phyloP scores from a whole-genome alignment of 2,113 vertebrate genomes.

The Alaudala cheleensis region DNA sequence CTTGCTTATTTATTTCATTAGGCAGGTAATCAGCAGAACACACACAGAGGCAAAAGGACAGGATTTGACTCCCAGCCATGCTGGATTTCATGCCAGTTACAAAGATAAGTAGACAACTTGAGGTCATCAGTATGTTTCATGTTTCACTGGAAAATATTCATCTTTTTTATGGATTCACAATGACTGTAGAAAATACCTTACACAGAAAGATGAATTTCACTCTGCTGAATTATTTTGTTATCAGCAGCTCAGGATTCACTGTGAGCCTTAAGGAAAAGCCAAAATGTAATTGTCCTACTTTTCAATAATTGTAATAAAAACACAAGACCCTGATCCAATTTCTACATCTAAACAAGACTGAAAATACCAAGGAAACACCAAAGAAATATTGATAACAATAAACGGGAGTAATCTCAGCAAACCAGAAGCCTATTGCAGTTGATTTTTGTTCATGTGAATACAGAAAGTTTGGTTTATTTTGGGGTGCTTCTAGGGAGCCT shows the following conservation, averaged over 20 bases:
- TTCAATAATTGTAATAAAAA: background rate
- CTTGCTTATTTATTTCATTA: background rate
- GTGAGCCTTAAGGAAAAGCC: background rate
- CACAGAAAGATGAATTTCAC: background rate
- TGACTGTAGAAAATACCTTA: background rate
- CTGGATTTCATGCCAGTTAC: background rate
- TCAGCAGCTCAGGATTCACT: background rate
- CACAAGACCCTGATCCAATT: background rate
- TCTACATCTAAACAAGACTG: background rate
- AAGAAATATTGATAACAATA: background rate
- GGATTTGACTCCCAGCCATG: background rate
- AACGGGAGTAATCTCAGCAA: background rate
- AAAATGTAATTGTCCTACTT: background rate
- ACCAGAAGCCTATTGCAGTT: background rate
- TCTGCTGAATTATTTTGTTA: background rate
- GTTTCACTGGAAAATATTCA: background rate
- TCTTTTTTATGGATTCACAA: background rate
- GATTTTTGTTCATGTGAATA: background rate
- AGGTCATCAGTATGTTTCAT: background rate
- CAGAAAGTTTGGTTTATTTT: background rate
- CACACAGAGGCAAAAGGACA: background rate
- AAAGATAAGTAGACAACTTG: background rate
- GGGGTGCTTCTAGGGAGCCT: background rate
- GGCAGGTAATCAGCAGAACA: constrained; percentile 4
- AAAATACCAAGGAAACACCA: background rate